phyloP scores from a whole-genome alignment of 2,797 vertebrate species.

The Xiphorhynchus erythropygius region DNA sequence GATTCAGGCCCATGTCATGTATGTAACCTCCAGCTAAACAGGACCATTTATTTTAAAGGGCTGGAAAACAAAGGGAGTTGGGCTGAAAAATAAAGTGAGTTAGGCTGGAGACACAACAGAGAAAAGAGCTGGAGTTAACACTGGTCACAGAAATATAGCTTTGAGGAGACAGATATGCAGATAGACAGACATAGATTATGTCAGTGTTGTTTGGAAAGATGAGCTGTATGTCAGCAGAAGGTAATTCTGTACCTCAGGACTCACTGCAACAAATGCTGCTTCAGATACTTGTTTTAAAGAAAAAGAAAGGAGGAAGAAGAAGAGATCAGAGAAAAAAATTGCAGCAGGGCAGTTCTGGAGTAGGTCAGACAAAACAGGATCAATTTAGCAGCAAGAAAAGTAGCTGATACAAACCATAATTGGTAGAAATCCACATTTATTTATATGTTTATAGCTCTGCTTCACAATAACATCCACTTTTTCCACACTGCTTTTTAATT shows the following conservation, averaged over 20 bases:
- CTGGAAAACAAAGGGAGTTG: neutral
- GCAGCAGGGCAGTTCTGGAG: neutral
- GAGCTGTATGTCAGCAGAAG: neutral
- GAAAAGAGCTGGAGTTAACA: neutral
- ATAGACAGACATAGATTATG: no score
- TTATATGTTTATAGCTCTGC: neutral
- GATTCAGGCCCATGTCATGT: neutral
- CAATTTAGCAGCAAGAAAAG: neutral
- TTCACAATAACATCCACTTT: neutral
- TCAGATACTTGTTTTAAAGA: neutral
- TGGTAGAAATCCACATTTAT: neutral
- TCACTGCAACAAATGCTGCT: neutral
- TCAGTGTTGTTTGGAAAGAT: neutral
- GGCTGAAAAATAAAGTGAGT: neutral
- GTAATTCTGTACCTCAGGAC: neutral
- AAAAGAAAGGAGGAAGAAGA: neutral
- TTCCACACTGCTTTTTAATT: neutral
- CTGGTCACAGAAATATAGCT: neutral
- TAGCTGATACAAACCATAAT: neutral
- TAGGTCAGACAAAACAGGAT: neutral
- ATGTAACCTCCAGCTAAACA: neutral
- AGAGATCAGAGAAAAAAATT: neutral
- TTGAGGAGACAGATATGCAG: neutral
- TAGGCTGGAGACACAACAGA: neutral
- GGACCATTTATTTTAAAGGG: neutral